Evolutionary conservation across 2,888 invertebrate species (phyloP), one percentile per base, ranked within the genome.

Genomic region (Idaea dimidiata): DNA sequence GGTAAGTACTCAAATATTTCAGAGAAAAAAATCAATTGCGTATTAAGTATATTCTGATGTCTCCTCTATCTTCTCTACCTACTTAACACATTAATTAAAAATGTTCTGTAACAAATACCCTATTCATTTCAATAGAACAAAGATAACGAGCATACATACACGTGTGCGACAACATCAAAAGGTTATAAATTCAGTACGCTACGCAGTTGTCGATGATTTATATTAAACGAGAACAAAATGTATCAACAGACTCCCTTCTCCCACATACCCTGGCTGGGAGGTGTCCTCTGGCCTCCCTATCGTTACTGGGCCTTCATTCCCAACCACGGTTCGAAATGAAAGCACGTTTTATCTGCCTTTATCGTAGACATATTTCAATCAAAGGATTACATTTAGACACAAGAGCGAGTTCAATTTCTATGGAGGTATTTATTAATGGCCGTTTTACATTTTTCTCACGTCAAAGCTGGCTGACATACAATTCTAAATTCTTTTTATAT

Each of bases 291-390:
- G 24, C 24, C 24, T n/a, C n/a, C 24, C 24, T 24, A 24, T 82
- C 82, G 82, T 82, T 81, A 84, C 79, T 69, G 66, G 63, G 72
- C 78, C 82, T 86, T 84, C 85, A 84, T 76, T 76, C 72, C 74
- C 86, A 86, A 79, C 78, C 75, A 72, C 72, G 69, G 70, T 69
- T 70, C 79, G 72, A 78, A 83, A 85, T 81, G 82, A 81, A 84
- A 82, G 79, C 81, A 81, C 79, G 81, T 82, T 84, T 83, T 82
- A 83, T 82, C 81, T 77, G 73, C 74, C 76, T 83, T 79, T 81
- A 86, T 83, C 79, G 72, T 71, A 70, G 75, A 78, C 77, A 78
- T 79, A 79, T 82, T 82, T 78, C 75, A 78, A 70, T 76, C 77
- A 80, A 81, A 81, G 75, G 76, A 79, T 74, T 77, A 73, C 74